These are phyloP conservation scores for Bursaphelenchus okinawaensis DNA, from an alignment of 2,888 invertebrate species.

Conservation along the genomic window DNA sequence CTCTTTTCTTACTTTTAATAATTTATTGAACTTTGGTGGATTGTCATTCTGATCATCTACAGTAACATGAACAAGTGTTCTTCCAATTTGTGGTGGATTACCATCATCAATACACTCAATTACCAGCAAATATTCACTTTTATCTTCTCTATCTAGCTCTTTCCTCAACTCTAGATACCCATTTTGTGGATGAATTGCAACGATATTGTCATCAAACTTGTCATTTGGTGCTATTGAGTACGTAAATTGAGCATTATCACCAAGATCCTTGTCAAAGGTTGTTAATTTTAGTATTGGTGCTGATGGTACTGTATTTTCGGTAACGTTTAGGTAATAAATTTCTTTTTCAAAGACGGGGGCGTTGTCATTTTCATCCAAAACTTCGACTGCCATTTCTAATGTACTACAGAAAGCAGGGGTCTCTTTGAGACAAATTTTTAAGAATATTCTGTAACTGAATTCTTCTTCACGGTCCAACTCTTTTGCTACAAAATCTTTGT, in stretches of 20 bases:
- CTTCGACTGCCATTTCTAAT: neutral
- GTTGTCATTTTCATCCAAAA: neutral
- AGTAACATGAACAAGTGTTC: neutral
- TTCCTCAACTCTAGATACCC: neutral
- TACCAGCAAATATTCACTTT: neutral
- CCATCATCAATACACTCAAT: neutral
- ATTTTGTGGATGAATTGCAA: neutral
- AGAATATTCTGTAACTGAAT: neutral
- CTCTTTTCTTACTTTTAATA: neutral
- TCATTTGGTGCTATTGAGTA: neutral
- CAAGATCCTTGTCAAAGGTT: neutral
- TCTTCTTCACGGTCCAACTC: neutral
- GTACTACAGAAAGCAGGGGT: neutral
- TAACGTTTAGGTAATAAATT: neutral
- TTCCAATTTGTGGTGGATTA: neutral
- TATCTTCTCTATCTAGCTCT: neutral
- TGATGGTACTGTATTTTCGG: neutral
- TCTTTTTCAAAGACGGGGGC: neutral
- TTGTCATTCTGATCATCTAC: neutral
- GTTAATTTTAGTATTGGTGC: neutral
- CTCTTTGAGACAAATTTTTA: neutral
- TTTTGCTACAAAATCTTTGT: neutral
- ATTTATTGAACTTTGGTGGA: neutral
- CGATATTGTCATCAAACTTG: neutral
- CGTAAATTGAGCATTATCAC: neutral